Conservation (phyloP, 1,140 invertebrate genomes). For the Gerris buenoi region DNA sequence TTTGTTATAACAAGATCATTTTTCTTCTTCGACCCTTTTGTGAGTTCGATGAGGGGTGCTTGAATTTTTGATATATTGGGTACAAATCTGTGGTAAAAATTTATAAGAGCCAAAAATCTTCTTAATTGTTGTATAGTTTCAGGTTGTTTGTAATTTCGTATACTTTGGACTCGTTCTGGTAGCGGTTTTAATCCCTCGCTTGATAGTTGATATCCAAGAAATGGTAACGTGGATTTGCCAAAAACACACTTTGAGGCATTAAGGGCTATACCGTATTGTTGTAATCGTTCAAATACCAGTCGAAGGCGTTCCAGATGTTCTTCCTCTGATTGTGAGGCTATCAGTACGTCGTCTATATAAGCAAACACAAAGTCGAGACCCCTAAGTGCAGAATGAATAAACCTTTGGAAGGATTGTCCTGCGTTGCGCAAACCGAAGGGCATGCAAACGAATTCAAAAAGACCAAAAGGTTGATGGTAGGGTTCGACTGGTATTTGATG, state of each 20-base stretch:
- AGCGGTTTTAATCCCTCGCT: constrained; percentile 5
- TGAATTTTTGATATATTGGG: not conserved
- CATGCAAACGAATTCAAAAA: constrained; percentile 28
- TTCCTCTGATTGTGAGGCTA: constrained; percentile 24
- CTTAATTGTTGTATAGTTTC: not conserved
- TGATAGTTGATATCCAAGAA: constrained; percentile 23
- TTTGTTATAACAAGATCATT: not conserved
- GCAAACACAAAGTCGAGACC: constrained; percentile 23
- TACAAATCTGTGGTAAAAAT: constrained; percentile 5
- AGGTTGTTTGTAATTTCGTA: not conserved
- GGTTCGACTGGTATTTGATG: not conserved
- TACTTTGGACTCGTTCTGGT: constrained; percentile 3
- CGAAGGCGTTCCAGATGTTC: constrained; percentile 28
- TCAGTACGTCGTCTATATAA: constrained; percentile 35
- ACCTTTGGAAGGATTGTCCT: constrained; percentile 30
- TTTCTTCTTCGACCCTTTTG: not conserved
- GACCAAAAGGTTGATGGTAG: constrained; percentile 17
- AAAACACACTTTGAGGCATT: constrained; percentile 23
- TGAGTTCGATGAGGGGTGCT: not conserved
- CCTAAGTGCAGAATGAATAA: constrained; percentile 27
- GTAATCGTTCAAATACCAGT: constrained; percentile 27
- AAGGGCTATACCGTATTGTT: constrained; percentile 16
- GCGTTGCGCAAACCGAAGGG: constrained; percentile 31
- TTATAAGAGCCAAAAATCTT: not conserved
- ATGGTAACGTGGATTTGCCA: constrained; percentile 14